Base-by-base conservation (phyloP, 2,888 invertebrate genomes). In the Nomada lathburiana region DNA sequence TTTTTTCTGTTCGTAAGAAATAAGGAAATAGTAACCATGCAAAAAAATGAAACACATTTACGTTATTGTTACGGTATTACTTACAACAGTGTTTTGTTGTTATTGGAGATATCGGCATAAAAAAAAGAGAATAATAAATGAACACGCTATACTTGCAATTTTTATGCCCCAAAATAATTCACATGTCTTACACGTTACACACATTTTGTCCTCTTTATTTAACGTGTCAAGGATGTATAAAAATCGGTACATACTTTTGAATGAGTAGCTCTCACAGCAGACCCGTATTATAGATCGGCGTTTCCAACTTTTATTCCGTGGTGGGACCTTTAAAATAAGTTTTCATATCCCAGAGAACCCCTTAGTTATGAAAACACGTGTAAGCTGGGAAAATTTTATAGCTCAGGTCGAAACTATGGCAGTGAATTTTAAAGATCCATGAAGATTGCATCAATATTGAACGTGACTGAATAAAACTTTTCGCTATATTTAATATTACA, bases 301-400 rank as follows among this genome's bases (percentile, higher is more conserved):
- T 44, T 42, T 4, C 52, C 10, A 72, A 64, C 72, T 64, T 44
- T 47, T 18, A 53, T 44, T 9, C 18, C 16, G 42, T 55, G 20
- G 11, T 20, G 42, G 29, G 23, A 2, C 53, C 44, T 44, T 64
- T 64, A 72, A 72, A 72, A 55, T 72, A 72, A 64, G 44, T 47
- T 72, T 55, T 64, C 55, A 44, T 72, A 55, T 44, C 42, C 63
- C 55, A 11, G 13, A 10, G 55, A 47, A 44, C n/a, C 55, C 55
- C 42, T 57, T 72, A 64, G 64, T 64, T 72, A 64, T 47, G 53
- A 72, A 64, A 72, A 63, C 72, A 26, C n/a, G 44, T 20, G 55
- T 55, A 64, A 44, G 26, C 55, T 9, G n/a, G 42, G 29, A n/a
- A 62, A 64, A 64, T 72, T 64, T 64, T 64, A 64, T 55, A 26